Base-by-base conservation (phyloP, 2,888 invertebrate genomes). In the Lysandra bellargus region DNA sequence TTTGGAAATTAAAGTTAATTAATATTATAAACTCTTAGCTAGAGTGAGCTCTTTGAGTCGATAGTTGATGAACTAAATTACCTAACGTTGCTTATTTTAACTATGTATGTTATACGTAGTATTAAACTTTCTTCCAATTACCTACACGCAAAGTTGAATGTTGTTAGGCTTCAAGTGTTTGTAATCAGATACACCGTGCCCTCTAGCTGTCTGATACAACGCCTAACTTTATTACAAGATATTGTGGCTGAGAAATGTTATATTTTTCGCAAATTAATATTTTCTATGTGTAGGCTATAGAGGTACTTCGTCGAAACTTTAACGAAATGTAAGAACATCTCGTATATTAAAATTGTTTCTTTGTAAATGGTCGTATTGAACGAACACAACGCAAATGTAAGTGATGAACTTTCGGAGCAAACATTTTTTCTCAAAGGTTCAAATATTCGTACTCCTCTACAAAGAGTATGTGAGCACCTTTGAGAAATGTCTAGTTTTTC, bases 351-450 rank as follows among this genome's bases (percentile, higher is more conserved):
- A 23, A 9, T 49, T 49, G 1, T 75, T 44, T 44, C 12, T 49
- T 75, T 75, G 4, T 75, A 30, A 23, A 75, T 14, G 17, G 4
- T 69, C 69, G 69, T 69, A 69, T 33, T 37, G 49, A 49, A 75
- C 23, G 49, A 75, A 75, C 33, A 53, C 76, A 30, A n/a, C 30
- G 33, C 7, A 57, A 53, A 76, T 14, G 14, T 53, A 75, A 49
- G 75, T 49, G 44, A 49, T 30, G 76, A 57, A 17, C 33, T 76
- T 76, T 49, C 23, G 49, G 23, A 75, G 49, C 75, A 44, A 44
- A 44, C 75, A 49, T 17, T 75, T 49, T 53, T 75, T 57, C 53
- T 76, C 44, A 23, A 40, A 74, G 69, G 9, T 30, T 64, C 23
- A 69, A 69, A 69, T 69, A 33, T 69, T 69, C 69, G 69, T 37